Percentiles rank a stretch among this genome's conserved stretches.
phyloP scores from a whole-genome alignment of 1,140 invertebrate species.

The Plodia interpunctella region DNA sequence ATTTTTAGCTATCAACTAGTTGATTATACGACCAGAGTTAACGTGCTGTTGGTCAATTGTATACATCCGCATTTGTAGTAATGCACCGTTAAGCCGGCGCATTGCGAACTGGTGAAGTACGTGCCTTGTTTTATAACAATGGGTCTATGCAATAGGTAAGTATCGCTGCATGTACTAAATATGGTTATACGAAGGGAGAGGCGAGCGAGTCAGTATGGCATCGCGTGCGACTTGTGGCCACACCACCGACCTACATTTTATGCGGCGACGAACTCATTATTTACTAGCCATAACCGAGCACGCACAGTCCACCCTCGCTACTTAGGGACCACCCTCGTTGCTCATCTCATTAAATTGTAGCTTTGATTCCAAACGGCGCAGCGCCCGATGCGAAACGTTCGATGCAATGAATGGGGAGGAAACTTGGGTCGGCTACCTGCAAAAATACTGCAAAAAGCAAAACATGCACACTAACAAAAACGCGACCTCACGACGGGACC shows the following conservation, averaged over 20 bases:
- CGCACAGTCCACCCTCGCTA: constrained; percentile 45
- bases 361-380: constrained; percentile 1
- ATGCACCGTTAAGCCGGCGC: constrained; percentile 27
- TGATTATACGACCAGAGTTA: neutral
- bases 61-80: constrained; percentile 1
- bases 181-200: constrained; percentile 46
- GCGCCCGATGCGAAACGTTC: too few species aligned
- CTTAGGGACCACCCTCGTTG: constrained; percentile 25
- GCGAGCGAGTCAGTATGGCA: constrained; percentile 36
- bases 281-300: constrained; percentile 50
- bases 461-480: constrained; percentile 68
- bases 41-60: neutral
- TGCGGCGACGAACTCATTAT: constrained; percentile 62
- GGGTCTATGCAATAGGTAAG: constrained; percentile 24
- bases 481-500: constrained; percentile 55
- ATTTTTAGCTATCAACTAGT: neutral
- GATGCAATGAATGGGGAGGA: constrained; percentile 26
- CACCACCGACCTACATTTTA: constrained; percentile 74
- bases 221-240: constrained; percentile 50
- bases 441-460: constrained; percentile 67
- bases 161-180: constrained; percentile 23
- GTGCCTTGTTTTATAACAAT: constrained; percentile 25
- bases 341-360: constrained; percentile 9
- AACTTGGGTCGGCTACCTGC: constrained; percentile 54
- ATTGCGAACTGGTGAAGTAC: constrained; percentile 9